Percentiles rank a stretch among this genome's conserved stretches.
Conservation (phyloP, 1,140 invertebrate genomes). For the Ceratoteleas bidentatus region DNA sequence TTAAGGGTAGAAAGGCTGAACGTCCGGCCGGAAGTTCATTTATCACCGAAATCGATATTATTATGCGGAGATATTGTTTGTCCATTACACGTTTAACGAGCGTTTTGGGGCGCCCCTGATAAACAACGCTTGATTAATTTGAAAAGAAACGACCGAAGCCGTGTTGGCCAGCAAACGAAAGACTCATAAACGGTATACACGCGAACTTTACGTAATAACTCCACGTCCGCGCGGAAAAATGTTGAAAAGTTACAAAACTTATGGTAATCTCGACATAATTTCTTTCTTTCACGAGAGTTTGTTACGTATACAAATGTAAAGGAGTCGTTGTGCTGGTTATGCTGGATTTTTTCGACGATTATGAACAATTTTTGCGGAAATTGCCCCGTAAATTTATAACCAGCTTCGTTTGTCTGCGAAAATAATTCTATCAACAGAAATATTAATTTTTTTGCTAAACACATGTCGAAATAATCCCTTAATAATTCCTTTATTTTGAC, state of each 20-base stretch:
- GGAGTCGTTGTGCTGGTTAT: neutral
- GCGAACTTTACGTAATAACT: constrained; percentile 29
- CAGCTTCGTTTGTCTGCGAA: constrained; percentile 9
- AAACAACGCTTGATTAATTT: constrained; percentile 6
- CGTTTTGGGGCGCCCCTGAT: neutral
- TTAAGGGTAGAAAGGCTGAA: neutral
- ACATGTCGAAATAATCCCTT: too few species aligned
- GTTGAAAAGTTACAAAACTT: constrained; percentile 42
- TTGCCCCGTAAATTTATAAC: constrained; percentile 5
- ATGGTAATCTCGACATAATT: constrained; percentile 49
- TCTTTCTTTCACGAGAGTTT: constrained; percentile 29
- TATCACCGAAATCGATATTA: constrained; percentile 23
- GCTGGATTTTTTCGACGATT: constrained; percentile 5
- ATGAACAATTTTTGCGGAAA: constrained; percentile 1
- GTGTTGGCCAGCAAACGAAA: constrained; percentile 16
- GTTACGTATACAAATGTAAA: constrained; percentile 17
- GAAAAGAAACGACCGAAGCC: constrained; percentile 16
- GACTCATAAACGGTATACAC: constrained; percentile 35
- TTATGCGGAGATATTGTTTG: constrained; percentile 28
- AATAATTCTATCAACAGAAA: constrained; percentile 14
- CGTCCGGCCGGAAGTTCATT: constrained; percentile 13
- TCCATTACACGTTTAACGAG: constrained; percentile 17
- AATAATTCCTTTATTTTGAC: too few species aligned
- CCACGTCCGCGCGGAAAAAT: constrained; percentile 33
- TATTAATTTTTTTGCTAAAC: too few species aligned